Evolutionary conservation across 2,797 vertebrate genomes (phyloP).

Genomic region (Vipera latastei): DNA sequence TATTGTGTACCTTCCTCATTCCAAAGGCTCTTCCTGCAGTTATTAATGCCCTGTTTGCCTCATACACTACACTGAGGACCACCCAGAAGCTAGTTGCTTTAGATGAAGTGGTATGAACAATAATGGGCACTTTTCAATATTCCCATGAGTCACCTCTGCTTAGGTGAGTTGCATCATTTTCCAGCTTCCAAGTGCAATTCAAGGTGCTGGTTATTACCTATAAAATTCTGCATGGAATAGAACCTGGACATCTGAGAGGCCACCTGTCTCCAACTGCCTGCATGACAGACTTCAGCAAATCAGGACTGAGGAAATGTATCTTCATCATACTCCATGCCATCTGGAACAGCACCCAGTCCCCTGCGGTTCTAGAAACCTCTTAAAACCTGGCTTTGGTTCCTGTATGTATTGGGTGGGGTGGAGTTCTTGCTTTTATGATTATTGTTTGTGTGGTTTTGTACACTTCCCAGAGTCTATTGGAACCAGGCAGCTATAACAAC

Average conservation of each 20-base stretch:
- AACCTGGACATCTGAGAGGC: no score
- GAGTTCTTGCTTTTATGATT: not conserved
- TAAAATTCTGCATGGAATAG: no score
- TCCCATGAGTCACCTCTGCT: no score
- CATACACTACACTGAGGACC: not conserved
- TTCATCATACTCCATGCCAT: no score
- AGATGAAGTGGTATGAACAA: not conserved
- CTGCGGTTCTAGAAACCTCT: not conserved
- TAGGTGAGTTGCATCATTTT: no score
- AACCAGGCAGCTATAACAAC: not conserved
- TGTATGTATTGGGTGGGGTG: not conserved
- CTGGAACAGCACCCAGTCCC: not conserved
- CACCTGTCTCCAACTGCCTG: no score
- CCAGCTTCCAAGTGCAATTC: no score
- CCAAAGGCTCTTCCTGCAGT: not conserved
- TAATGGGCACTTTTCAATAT: no score
- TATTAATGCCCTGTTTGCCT: not conserved
- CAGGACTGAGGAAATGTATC: no score
- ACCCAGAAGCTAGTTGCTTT: not conserved
- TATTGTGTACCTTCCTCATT: not conserved
- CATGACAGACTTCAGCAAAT: no score
- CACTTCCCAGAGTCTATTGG: not conserved
- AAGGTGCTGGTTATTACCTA: no score
- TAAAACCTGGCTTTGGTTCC: not conserved
- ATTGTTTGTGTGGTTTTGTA: not conserved